These are phyloP conservation scores for Brachypteracias leptosomus DNA, from an alignment of 2,113 vertebrate species.

Conservation along the genomic window DNA sequence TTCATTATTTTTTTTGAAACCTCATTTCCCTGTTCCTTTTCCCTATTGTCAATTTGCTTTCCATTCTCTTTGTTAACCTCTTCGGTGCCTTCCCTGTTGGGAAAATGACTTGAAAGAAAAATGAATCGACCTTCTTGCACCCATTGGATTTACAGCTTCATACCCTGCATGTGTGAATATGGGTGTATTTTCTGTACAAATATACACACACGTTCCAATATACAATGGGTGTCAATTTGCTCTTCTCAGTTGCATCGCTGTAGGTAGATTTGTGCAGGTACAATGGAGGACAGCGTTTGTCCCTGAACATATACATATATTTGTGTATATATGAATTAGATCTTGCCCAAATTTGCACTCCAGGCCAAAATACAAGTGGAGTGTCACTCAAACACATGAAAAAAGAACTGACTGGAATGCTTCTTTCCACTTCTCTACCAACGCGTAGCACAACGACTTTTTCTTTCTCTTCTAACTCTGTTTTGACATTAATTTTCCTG, in stretches of 20 bases:
- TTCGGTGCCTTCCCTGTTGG: conserved; percentile 52
- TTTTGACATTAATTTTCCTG: conserved; percentile 18
- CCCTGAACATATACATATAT: neutral
- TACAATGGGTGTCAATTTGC: conserved; percentile 38
- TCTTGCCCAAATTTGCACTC: conserved; percentile 37
- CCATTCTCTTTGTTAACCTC: conserved; percentile 65
- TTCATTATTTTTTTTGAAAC: conserved; percentile 3
- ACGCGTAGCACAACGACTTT: neutral
- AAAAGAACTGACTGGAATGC: conserved; percentile 40
- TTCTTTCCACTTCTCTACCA: conserved; percentile 63
- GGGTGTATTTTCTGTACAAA: conserved; percentile 35
- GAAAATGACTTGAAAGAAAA: conserved; percentile 64
- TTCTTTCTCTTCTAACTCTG: neutral
- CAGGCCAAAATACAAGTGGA: neutral
- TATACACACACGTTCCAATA: neutral
- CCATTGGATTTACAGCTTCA: conserved; percentile 27
- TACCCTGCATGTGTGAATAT: conserved; percentile 42
- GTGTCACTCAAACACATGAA: conserved; percentile 44
- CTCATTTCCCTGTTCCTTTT: conserved; percentile 30
- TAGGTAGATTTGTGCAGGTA: conserved; percentile 14
- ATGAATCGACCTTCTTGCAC: conserved; percentile 36
- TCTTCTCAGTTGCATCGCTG: conserved; percentile 38
- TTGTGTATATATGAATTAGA: neutral
- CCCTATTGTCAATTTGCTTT: conserved; percentile 51
- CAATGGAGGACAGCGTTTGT: neutral